Evolutionary conservation across 2,888 invertebrate species (phyloP).

Genomic region (Helobdella robusta): DNA sequence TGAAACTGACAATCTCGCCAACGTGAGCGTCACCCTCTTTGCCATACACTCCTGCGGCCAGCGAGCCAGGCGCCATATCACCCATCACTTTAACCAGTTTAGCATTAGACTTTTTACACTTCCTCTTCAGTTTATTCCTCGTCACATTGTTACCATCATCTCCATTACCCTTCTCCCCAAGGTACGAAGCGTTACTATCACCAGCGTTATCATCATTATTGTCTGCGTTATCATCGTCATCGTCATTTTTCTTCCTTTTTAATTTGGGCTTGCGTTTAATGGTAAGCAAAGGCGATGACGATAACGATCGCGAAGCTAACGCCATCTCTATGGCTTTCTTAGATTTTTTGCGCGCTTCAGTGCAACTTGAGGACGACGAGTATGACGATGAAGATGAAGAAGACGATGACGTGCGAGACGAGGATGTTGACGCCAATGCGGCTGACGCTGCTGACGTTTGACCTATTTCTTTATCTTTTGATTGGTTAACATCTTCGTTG

Average conservation of each 20-base stretch:
- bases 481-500: too few relatives aligned
- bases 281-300: too few relatives aligned
- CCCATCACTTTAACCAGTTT: background rate
- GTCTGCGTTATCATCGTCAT: background rate
- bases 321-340: too few relatives aligned
- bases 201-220: background rate
- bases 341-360: too few relatives aligned
- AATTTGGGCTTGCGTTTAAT: too few relatives aligned
- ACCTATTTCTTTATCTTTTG: too few relatives aligned
- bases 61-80: background rate
- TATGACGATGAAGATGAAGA: conserved; percentile 1
- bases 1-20: background rate
- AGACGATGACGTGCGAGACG: conserved; percentile 1
- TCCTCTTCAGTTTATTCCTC: background rate
- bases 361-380: too few relatives aligned
- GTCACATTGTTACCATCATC: background rate
- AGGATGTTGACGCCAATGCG: conserved; percentile 1
- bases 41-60: background rate
- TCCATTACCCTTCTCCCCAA: background rate
- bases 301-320: too few relatives aligned
- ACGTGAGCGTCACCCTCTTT: background rate
- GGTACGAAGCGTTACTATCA: background rate
- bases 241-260: too few relatives aligned
- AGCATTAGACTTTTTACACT: background rate
- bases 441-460: background rate